Conservation (phyloP, 2,888 invertebrate species). For the Clunio marinus region DNA sequence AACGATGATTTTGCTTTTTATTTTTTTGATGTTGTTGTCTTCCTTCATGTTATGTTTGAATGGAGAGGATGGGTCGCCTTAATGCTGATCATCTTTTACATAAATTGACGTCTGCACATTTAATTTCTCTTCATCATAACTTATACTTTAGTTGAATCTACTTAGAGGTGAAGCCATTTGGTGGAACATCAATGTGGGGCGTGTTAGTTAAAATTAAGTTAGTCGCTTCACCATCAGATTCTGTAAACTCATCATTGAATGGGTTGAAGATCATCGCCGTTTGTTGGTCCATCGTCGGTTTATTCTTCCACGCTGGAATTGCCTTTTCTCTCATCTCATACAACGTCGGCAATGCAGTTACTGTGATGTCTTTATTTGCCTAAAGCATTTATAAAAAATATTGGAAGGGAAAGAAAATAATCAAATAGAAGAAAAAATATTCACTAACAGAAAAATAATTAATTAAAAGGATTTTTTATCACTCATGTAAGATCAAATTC, state of each 20-base stretch:
- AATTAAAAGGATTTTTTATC: slow-evolving; percentile 37
- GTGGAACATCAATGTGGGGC: slow-evolving; percentile 15
- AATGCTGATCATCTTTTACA: slow-evolving; percentile 29
- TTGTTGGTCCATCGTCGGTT: neutral
- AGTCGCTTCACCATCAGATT: slow-evolving; percentile 4
- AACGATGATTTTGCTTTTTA: neutral
- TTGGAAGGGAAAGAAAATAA: neutral
- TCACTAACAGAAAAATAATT: slow-evolving; percentile 25
- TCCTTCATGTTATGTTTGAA: neutral
- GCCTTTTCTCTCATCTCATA: slow-evolving; percentile 25
- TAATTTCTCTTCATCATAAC: neutral
- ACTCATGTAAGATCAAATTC: slow-evolving; percentile 17
- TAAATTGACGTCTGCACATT: slow-evolving; percentile 26
- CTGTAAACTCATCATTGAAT: slow-evolving; percentile 25
- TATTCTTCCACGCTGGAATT: slow-evolving; percentile 1
- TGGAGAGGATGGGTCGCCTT: slow-evolving; percentile 27
- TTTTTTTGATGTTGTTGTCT: no score
- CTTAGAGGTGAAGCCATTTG: slow-evolving; percentile 7
- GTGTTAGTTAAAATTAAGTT: slow-evolving; percentile 38
- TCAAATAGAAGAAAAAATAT: neutral
- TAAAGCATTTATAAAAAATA: neutral
- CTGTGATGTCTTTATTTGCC: slow-evolving; percentile 38
- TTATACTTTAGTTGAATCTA: slow-evolving; percentile 19
- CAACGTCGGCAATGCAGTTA: no score
- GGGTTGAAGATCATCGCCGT: slow-evolving; percentile 24